These are phyloP conservation scores for Podarcis muralis DNA, from an alignment of 2,113 vertebrate species.

Conservation along the genomic window DNA sequence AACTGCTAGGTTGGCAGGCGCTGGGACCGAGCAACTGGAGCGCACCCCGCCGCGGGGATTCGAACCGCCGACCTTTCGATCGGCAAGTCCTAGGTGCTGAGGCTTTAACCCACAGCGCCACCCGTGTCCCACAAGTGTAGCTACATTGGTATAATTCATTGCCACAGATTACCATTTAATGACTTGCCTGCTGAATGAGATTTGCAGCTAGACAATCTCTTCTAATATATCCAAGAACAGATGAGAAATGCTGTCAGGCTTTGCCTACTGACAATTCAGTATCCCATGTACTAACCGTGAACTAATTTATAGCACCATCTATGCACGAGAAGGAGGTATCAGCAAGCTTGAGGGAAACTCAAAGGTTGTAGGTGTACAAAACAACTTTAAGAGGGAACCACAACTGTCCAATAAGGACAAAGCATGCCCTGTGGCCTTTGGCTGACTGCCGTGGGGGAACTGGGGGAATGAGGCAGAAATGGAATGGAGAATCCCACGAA, in stretches of 20 bases:
- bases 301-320: not conserved
- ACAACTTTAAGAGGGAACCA: not conserved
- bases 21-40: too few species aligned
- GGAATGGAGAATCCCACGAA: not conserved
- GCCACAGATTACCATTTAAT: not conserved
- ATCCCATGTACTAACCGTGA: not conserved
- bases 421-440: not conserved
- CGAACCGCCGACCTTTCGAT: too few species aligned
- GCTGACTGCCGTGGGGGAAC: not conserved
- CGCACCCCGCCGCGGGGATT: too few species aligned
- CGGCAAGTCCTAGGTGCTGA: too few species aligned
- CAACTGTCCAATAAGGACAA: not conserved
- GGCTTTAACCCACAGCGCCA: too few species aligned
- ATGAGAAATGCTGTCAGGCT: not conserved
- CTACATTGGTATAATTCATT: not conserved
- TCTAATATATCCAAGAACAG: not conserved
- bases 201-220: not conserved
- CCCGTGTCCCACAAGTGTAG: too few species aligned
- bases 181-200: not conserved
- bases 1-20: too few species aligned
- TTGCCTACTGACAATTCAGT: not conserved
- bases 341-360: not conserved
- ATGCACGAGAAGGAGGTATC: not conserved
- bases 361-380: not conserved
- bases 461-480: not conserved